Evolutionary conservation across 2,888 invertebrate species (phyloP).

Genomic region (Drosophila hawaiiensis): DNA sequence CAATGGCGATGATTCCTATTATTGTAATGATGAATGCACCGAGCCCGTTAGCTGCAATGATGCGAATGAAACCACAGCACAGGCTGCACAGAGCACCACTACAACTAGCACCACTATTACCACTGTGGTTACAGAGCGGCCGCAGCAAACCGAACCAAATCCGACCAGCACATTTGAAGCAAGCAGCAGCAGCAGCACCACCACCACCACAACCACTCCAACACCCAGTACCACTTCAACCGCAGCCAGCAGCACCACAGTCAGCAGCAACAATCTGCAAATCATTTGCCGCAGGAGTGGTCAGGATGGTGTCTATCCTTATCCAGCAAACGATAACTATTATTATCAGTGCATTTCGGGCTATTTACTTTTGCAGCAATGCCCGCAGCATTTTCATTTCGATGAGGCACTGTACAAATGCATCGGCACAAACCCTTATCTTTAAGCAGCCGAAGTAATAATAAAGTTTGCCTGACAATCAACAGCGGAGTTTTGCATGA

Average conservation of each 20-base stretch:
- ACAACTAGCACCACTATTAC: not conserved
- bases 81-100: conserved; percentile 4
- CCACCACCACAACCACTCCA: not conserved
- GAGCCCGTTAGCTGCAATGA: conserved; percentile 54
- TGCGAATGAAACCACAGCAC: not conserved
- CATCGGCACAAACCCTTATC: conserved; percentile 56
- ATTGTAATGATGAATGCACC: conserved; percentile 70
- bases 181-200: not conserved
- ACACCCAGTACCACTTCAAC: not conserved
- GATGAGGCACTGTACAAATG: conserved; percentile 53
- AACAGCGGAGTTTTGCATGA: conserved; percentile 39
- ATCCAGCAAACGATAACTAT: conserved; percentile 68
- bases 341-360: conserved; percentile 70
- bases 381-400: conserved; percentile 76
- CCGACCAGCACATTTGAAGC: not conserved
- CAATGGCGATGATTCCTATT: conserved; percentile 72
- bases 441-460: conserved; percentile 30
- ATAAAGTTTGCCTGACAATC: conserved; percentile 33
- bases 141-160: not conserved
- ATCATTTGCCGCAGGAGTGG: conserved; percentile 49
- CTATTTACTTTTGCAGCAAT: conserved; percentile 76
- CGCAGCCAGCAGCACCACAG: conserved; percentile 1
- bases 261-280: conserved; percentile 16
- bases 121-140: conserved; percentile 1
- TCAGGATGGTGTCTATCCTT: conserved; percentile 59